Conservation (phyloP, 2,113 vertebrate species). For the Leptobrachium ailaonicum region DNA sequence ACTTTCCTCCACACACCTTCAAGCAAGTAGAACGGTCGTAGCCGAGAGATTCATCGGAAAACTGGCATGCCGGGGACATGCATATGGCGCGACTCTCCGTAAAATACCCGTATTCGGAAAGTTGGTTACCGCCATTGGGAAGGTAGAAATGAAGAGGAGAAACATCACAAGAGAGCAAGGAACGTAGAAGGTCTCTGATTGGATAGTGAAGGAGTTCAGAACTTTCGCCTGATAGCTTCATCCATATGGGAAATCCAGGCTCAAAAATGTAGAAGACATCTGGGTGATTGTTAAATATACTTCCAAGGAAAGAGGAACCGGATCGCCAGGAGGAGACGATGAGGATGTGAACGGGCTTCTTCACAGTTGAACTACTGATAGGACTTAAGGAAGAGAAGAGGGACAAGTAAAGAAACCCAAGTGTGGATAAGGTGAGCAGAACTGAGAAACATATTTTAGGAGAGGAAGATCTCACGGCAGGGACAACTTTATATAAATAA, state of each 20-base stretch:
- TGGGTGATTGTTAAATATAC: conserved; percentile 79
- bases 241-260: conserved; percentile 75
- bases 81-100: conserved; percentile 73
- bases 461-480: too few relatives aligned
- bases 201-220: conserved; percentile 63
- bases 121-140: conserved; percentile 50
- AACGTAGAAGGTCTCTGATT: conserved; percentile 65
- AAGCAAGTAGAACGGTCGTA: conserved; percentile 59
- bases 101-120: conserved; percentile 73
- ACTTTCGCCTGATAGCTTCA: conserved; percentile 50
- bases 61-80: conserved; percentile 64
- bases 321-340: conserved; percentile 79
- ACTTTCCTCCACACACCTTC: conserved; percentile 37
- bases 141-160: conserved; percentile 59
- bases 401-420: too few relatives aligned
- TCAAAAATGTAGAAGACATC: conserved; percentile 79
- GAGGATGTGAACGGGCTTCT: conserved; percentile 61
- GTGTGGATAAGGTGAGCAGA: too few relatives aligned
- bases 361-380: too few relatives aligned
- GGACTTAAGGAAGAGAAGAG: background rate
- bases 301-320: conserved; percentile 76
- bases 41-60: conserved; percentile 48
- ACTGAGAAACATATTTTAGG: too few relatives aligned
- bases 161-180: conserved; percentile 71
- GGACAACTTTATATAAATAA: too few relatives aligned